These are phyloP conservation scores for Globodera rostochiensis DNA, from an alignment of 1,140 invertebrate genomes.

Conservation along the genomic window DNA sequence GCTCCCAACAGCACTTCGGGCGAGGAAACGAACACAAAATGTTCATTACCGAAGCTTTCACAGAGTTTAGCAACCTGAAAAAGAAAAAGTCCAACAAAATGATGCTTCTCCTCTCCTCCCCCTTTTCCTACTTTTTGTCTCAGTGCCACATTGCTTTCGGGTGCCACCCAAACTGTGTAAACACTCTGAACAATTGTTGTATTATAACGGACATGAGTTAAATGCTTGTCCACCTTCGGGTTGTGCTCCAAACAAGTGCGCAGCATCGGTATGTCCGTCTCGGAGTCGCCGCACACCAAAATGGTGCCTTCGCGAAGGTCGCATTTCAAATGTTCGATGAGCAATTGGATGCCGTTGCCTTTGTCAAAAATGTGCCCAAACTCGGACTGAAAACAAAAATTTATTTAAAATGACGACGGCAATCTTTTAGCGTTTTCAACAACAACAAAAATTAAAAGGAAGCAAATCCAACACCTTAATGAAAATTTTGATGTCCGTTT, in stretches of 20 bases:
- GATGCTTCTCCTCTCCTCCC: background rate
- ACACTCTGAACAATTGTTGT: constrained; percentile 38
- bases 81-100: background rate
- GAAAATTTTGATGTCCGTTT: constrained; percentile 63
- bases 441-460: too few relatives aligned
- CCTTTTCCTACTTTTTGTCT: constrained; percentile 36
- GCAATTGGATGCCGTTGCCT: constrained; percentile 59
- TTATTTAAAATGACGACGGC: constrained; percentile 15
- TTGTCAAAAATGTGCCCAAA: constrained; percentile 63
- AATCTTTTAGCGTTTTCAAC: constrained; percentile 8
- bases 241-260: constrained; percentile 53
- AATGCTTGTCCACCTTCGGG: constrained; percentile 28
- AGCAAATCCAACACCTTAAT: constrained; percentile 45
- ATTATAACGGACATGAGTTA: background rate
- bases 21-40: constrained; percentile 62
- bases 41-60: constrained; percentile 47
- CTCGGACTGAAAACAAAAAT: constrained; percentile 43
- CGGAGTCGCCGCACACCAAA: constrained; percentile 62
- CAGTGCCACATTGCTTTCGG: constrained; percentile 43
- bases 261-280: constrained; percentile 65
- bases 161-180: constrained; percentile 64
- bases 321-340: constrained; percentile 59
- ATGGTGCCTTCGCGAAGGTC: constrained; percentile 57
- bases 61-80: constrained; percentile 57
- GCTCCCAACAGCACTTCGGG: constrained; percentile 63